phyloP scores from a whole-genome alignment of 2,797 vertebrate genomes.

The Chelonia mydas region DNA sequence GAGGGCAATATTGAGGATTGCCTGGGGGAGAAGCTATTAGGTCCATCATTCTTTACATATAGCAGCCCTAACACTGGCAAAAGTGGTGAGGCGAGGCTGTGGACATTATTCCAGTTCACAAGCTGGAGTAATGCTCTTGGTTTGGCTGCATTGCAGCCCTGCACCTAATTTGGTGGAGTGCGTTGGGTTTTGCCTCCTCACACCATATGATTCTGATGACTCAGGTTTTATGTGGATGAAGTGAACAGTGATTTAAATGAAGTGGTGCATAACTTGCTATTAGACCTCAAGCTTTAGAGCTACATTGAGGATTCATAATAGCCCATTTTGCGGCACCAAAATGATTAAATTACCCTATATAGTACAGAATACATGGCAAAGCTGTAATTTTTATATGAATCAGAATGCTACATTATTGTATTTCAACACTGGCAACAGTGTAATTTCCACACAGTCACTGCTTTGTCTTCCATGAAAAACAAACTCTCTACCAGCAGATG shows the following conservation, averaged over 20 bases:
- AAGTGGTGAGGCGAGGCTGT: neutral
- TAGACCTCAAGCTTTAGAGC: constrained; percentile 66
- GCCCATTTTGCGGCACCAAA: constrained; percentile 63
- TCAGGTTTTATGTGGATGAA: constrained; percentile 44
- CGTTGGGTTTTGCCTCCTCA: constrained; percentile 18
- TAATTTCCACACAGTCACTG: constrained; percentile 68
- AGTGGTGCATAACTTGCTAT: constrained; percentile 45
- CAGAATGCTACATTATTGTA: constrained; percentile 71
- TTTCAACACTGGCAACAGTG: constrained; percentile 59
- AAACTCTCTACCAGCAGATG: constrained; percentile 45
- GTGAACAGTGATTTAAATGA: neutral
- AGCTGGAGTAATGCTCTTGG: neutral
- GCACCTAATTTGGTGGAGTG: neutral
- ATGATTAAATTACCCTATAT: constrained; percentile 75
- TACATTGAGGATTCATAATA: constrained; percentile 55
- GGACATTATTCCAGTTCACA: neutral
- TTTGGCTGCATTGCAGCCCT: neutral
- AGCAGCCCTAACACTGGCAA: neutral
- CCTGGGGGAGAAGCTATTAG: too few species aligned
- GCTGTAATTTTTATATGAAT: constrained; percentile 77
- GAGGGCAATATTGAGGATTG: neutral
- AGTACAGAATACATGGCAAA: constrained; percentile 72
- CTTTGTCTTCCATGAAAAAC: constrained; percentile 78
- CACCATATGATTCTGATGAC: constrained; percentile 34
- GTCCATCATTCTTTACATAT: neutral